Evolutionary conservation across 2,113 vertebrate species (phyloP).

Genomic region (Jaculus jaculus): DNA sequence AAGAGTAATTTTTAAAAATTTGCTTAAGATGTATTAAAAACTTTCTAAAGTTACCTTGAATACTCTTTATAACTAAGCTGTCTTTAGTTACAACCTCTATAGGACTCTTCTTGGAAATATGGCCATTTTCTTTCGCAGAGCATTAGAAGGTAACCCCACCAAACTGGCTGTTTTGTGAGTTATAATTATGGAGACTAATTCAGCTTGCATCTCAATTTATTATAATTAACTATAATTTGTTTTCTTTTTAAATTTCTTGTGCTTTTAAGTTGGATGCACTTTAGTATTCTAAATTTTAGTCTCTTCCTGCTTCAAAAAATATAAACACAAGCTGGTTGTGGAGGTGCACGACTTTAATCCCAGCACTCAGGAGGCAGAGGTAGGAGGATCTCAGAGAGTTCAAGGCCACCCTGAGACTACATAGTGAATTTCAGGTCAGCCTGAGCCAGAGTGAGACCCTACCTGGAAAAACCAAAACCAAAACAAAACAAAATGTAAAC

Average conservation of each 20-base stretch:
- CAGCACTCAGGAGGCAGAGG: no score
- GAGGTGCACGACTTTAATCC: no score
- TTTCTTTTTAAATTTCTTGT: conserved; percentile 19
- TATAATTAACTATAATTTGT: conserved; percentile 62
- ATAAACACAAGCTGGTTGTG: no score
- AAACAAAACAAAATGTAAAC: no score
- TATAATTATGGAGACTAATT: conserved; percentile 51
- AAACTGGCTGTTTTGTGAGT: conserved; percentile 27
- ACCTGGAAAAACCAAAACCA: no score
- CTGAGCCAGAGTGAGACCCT: no score
- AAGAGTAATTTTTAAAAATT: conserved; percentile 30
- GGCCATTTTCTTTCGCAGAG: conserved; percentile 42
- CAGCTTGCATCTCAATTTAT: conserved; percentile 36
- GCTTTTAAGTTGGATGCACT: conserved; percentile 48
- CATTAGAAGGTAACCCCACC: conserved; percentile 17
- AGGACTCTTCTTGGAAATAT: conserved; percentile 33
- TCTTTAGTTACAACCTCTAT: conserved; percentile 1
- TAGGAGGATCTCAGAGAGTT: no score
- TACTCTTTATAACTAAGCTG: not conserved
- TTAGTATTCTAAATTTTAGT: conserved; percentile 60
- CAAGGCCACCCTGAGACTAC: no score
- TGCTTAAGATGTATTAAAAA: not conserved
- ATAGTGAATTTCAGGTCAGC: no score
- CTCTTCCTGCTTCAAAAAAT: conserved; percentile 54
- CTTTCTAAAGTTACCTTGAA: not conserved